These are phyloP conservation scores for Porites cylindrica DNA, from an alignment of 92 coral and sea anemone species.

Conservation along the genomic window DNA sequence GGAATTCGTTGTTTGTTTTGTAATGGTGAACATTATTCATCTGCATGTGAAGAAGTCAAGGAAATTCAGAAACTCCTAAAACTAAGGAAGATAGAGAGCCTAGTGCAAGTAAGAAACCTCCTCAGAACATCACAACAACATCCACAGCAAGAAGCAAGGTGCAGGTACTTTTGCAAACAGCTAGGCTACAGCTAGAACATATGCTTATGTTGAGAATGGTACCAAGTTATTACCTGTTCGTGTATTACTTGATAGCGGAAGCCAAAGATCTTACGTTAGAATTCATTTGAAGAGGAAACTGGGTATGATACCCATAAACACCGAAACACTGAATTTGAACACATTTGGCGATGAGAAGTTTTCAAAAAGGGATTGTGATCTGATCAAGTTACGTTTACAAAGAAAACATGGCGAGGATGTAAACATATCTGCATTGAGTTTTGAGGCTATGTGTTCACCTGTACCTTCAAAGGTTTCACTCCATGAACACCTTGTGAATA, in stretches of 20 bases:
- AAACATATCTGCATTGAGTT: background rate
- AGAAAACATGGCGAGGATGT: background rate
- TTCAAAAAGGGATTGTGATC: background rate
- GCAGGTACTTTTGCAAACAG: too few species aligned
- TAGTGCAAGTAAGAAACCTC: background rate
- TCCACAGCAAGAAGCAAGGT: too few species aligned
- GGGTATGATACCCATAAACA: background rate
- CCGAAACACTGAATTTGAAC: background rate
- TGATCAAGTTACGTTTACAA: background rate
- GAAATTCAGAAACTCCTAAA: background rate
- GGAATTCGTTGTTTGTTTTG: background rate
- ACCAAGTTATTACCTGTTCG: background rate
- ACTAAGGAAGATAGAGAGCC: background rate
- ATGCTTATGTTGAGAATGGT: background rate
- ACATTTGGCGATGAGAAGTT: background rate
- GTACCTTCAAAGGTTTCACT: background rate
- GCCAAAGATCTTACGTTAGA: too few species aligned
- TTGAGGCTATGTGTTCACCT: background rate
- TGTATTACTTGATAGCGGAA: too few species aligned
- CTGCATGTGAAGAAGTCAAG: constrained; percentile 11
- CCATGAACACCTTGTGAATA: background rate
- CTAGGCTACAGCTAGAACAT: background rate
- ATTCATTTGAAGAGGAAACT: background rate
- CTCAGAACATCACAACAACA: background rate
- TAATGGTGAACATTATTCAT: background rate